Evolutionary conservation across 2,888 invertebrate genomes (phyloP), one percentile per base, ranked within the genome.

Genomic region (Bombylius major): DNA sequence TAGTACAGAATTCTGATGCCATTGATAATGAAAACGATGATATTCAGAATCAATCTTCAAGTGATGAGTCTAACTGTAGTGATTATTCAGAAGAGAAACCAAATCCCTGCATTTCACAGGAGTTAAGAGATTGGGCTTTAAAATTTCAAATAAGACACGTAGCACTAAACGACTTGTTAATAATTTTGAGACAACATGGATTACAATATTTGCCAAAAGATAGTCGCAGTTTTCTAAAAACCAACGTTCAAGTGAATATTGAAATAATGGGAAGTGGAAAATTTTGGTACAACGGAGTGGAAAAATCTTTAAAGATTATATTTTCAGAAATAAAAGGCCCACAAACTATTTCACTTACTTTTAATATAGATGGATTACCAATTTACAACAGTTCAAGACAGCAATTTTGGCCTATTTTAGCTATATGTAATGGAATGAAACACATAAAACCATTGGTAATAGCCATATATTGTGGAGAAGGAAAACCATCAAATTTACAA

Each of bases 361-460:
- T 54, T 34, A 54, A 54, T 33, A 36, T 54, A 33, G 54, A 54
- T 14, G 54, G 54, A 3, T 12, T 54, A 14, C 54, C 54, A 4
- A 33, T 54, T 7, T 50, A 33, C 32, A 51, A 45, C 9, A 54
- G 49, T 11, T 42, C 50, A 3, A 33, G 44, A 45, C 33, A 32
- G 11, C 9, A 46, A n/a, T 54, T 50, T 47, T 54, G 46, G 46
- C 54, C 50, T 7, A 54, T 54, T 46, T 50, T 54, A 45, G 39
- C 11, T 45, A 45, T 31, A 45, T 44, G 14, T 5, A 4, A 51
- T 44, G 39, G 42, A n/a, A 39, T 23, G 45, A 3, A 42, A 5
- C 14, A 39, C 42, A 31, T 45, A 0, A 14, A 14, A 5, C 51
- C 51, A 32, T 44, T 45, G 45, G 23, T 42, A 12, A 31, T 51